Evolutionary conservation across 2,113 vertebrate species (phyloP).

Genomic region (Corythornis cristatus): DNA sequence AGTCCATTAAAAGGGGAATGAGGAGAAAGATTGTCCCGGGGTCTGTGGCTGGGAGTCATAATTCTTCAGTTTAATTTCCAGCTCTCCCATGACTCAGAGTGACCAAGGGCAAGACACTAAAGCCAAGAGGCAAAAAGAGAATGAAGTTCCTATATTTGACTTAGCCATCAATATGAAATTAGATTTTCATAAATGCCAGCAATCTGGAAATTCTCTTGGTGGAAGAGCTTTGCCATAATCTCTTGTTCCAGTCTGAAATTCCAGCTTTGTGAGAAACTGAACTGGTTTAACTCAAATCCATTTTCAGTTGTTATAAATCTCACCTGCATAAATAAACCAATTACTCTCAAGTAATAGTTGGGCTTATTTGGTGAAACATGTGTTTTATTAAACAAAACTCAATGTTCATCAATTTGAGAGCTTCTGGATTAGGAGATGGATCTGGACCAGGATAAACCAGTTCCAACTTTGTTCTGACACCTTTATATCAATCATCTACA

Average conservation of each 20-base stretch:
- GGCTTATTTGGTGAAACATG: not conserved
- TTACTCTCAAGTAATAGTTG: not conserved
- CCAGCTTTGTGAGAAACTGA: not conserved
- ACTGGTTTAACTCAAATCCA: not conserved
- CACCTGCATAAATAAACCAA: not conserved
- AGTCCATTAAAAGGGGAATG: slow-evolving; percentile 60
- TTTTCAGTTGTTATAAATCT: slow-evolving; percentile 1
- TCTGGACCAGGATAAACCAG: too few species aligned
- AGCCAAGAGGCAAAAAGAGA: not conserved
- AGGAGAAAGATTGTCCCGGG: slow-evolving; percentile 27
- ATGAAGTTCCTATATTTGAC: not conserved
- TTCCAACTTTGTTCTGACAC: not conserved
- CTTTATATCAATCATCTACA: not conserved
- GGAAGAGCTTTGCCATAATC: not conserved
- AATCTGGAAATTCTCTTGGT: not conserved
- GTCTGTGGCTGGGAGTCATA: slow-evolving; percentile 34
- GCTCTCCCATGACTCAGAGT: not conserved
- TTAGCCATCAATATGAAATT: not conserved
- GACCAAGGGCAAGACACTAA: not conserved
- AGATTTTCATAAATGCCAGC: not conserved
- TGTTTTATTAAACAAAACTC: not conserved
- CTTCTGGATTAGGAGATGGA: not conserved
- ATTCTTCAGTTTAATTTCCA: slow-evolving; percentile 50
- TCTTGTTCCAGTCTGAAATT: not conserved
- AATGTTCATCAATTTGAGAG: not conserved